These are phyloP conservation scores for Odontocolon sp. DNA, from an alignment of 2,888 invertebrate genomes.

Conservation along the genomic window DNA sequence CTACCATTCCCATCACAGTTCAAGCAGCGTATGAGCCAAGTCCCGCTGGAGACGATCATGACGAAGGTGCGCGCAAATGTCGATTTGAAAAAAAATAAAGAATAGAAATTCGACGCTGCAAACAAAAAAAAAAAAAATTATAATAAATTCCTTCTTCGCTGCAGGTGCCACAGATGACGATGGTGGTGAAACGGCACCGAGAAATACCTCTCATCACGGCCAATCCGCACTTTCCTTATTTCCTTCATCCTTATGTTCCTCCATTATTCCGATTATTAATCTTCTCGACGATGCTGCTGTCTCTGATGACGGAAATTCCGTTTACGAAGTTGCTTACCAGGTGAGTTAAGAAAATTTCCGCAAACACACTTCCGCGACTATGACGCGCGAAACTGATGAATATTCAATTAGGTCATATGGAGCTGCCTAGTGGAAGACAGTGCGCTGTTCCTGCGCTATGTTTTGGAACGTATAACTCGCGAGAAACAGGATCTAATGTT, in stretches of 20 bases:
- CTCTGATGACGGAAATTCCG: slow-evolving; percentile 95
- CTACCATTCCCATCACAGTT: slow-evolving; percentile 96
- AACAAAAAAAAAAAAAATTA: too few relatives aligned
- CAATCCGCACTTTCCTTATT: slow-evolving; percentile 97
- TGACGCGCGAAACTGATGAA: background rate
- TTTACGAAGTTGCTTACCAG: slow-evolving; percentile 98
- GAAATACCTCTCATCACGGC: slow-evolving; percentile 90
- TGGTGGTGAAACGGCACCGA: slow-evolving; percentile 85
- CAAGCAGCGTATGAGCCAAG: slow-evolving; percentile 99
- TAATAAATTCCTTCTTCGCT: too few relatives aligned
- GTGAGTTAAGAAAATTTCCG: slow-evolving; percentile 80
- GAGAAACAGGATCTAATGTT: slow-evolving; percentile 97
- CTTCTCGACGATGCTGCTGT: slow-evolving; percentile 98
- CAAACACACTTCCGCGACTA: background rate
- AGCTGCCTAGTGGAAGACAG: slow-evolving; percentile 99
- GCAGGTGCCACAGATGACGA: slow-evolving; percentile 82
- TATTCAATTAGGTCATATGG: slow-evolving; percentile 92
- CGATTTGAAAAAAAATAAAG: slow-evolving; percentile 15
- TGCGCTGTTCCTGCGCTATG: slow-evolving; percentile 96
- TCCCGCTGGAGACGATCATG: slow-evolving; percentile 91
- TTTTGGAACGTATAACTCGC: slow-evolving; percentile 96
- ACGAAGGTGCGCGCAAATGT: slow-evolving; percentile 87
- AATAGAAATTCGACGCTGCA: too few relatives aligned
- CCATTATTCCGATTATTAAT: slow-evolving; percentile 96
- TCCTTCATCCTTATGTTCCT: slow-evolving; percentile 97